A percentile compares a stretch with the other conserved stretches of the same genome.
Evolutionary conservation across 2,888 invertebrate genomes (phyloP).

Genomic region (Eristalinus aeneus): DNA sequence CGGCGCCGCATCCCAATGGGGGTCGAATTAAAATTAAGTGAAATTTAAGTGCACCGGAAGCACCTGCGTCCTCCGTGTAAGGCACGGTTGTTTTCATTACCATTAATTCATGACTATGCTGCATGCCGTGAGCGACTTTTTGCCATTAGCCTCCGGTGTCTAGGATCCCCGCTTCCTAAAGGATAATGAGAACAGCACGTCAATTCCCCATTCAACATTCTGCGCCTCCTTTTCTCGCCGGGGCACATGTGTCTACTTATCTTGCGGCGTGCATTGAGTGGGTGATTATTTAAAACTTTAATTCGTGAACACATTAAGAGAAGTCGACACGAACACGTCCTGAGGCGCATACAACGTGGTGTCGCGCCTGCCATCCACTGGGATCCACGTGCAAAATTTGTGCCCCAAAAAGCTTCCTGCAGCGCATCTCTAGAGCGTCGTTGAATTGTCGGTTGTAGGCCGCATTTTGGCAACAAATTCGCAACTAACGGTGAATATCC

Average conservation of each 20-base stretch:
- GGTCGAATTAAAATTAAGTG: conserved; percentile 52
- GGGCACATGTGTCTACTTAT: conserved; percentile 9
- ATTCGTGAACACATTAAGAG: conserved; percentile 30
- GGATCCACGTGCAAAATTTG: conserved; percentile 23
- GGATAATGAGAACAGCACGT: conserved; percentile 23
- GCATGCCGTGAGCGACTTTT: conserved; percentile 43
- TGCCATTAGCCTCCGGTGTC: conserved; percentile 17
- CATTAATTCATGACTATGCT: conserved; percentile 32
- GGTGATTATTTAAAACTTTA: conserved; percentile 60
- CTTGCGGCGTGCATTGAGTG: conserved; percentile 21
- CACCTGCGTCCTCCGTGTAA: conserved; percentile 12
- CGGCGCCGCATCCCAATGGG: background rate
- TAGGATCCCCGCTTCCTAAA: background rate
- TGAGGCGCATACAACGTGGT: conserved; percentile 8
- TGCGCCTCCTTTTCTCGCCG: background rate
- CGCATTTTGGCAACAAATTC: background rate
- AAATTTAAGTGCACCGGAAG: conserved; percentile 37
- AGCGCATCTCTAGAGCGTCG: background rate
- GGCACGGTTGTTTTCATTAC: conserved; percentile 31
- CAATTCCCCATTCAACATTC: background rate
- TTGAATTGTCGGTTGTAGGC: background rate
- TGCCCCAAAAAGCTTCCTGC: conserved; percentile 6
- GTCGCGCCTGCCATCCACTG: background rate
- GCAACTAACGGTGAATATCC: conserved; percentile 28
- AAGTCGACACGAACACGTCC: conserved; percentile 4